These are phyloP conservation scores for Leptinotarsa lineolata DNA, from an alignment of 1,140 invertebrate genomes.

Conservation along the genomic window DNA sequence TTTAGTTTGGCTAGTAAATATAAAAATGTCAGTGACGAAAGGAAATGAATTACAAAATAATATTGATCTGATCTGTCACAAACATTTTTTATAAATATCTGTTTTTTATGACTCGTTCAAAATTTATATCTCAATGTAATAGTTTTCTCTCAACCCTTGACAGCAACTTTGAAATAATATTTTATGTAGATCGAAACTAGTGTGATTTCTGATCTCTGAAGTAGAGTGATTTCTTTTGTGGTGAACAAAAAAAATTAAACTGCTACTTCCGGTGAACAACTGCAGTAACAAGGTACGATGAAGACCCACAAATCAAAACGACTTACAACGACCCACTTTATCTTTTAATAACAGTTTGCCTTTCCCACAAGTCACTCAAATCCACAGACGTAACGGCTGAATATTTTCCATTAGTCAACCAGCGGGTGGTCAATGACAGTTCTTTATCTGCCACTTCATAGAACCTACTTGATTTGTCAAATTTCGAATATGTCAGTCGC, in stretches of 20 bases:
- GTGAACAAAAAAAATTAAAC: background rate
- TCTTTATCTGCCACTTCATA: conserved; percentile 28
- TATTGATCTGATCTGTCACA: no score
- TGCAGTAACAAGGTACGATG: background rate
- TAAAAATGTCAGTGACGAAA: no score
- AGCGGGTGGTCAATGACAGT: conserved; percentile 31
- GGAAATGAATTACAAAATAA: no score
- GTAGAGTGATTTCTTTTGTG: background rate
- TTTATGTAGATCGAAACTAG: background rate
- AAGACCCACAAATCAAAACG: background rate
- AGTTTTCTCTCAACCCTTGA: no score
- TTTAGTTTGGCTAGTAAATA: no score
- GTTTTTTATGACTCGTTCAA: no score
- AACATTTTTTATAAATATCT: no score
- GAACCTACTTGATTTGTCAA: conserved; percentile 32
- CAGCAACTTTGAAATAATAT: background rate
- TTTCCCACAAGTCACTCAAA: conserved; percentile 33
- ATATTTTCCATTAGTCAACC: conserved; percentile 31
- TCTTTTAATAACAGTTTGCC: conserved; percentile 27
- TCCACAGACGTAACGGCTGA: conserved; percentile 25
- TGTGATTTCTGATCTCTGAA: background rate
- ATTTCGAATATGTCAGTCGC: conserved; percentile 29
- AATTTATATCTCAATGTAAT: no score
- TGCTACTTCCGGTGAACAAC: no score
- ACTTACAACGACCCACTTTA: conserved; percentile 12